Evolutionary conservation across 2,888 invertebrate species (phyloP).

Genomic region (Leptogaster cylindrica): DNA sequence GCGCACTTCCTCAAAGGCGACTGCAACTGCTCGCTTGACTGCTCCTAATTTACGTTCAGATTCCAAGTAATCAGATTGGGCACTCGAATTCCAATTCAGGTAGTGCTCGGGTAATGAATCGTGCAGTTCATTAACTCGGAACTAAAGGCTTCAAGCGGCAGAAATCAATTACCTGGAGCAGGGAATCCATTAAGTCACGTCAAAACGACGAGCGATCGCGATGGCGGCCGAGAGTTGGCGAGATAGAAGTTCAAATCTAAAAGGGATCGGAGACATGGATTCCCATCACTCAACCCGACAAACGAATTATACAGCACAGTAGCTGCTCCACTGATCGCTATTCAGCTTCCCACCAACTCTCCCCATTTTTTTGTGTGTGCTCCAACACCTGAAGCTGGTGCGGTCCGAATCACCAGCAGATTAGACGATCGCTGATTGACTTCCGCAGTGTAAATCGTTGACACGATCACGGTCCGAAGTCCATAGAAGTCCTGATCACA

Average conservation of each 20-base stretch:
- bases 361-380: slow-evolving; percentile 1
- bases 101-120: slow-evolving; percentile 20
- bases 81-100: slow-evolving; percentile 15
- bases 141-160: slow-evolving; percentile 25
- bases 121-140: slow-evolving; percentile 42
- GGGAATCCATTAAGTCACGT: slow-evolving; percentile 35
- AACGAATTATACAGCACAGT: slow-evolving; percentile 22
- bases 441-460: slow-evolving; percentile 29
- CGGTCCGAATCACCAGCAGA: not conserved
- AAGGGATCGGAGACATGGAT: slow-evolving; percentile 25
- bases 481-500: not conserved
- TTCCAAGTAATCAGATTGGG: slow-evolving; percentile 5
- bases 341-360: slow-evolving; percentile 21
- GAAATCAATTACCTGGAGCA: slow-evolving; percentile 42
- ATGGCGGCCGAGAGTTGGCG: not conserved
- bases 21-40: slow-evolving; percentile 1
- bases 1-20: not conserved
- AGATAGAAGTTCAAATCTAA: slow-evolving; percentile 30
- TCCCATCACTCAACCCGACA: slow-evolving; percentile 34
- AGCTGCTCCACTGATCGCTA: too few species aligned
- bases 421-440: slow-evolving; percentile 31
- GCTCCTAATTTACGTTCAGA: slow-evolving; percentile 13
- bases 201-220: not conserved
- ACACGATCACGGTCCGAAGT: slow-evolving; percentile 7
- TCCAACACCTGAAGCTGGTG: slow-evolving; percentile 27